Percentiles rank a stretch among this genome's conserved stretches.
These are phyloP conservation scores for Dendropsophus ebraccatus DNA, from an alignment of 2,113 vertebrate species.

Conservation along the genomic window DNA sequence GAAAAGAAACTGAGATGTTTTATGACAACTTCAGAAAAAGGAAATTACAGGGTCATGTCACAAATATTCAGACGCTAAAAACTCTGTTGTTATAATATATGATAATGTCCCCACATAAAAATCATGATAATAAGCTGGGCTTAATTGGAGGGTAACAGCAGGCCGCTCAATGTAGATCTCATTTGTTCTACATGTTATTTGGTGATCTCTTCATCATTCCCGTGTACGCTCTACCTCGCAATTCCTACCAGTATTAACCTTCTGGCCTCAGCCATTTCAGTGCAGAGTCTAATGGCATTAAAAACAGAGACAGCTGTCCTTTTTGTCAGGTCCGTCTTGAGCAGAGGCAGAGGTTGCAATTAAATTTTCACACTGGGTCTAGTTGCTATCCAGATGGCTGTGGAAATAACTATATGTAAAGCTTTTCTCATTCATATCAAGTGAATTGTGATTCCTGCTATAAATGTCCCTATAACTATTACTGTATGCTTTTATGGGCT, in stretches of 20 bases:
- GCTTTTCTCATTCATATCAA: not conserved
- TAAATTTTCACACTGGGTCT: not conserved
- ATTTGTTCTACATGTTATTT: conserved; percentile 29
- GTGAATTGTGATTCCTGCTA: not conserved
- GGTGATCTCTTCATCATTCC: conserved; percentile 30
- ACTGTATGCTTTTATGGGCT: not conserved
- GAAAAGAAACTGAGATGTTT: not conserved
- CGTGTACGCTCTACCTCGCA: conserved; percentile 9
- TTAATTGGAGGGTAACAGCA: conserved; percentile 32
- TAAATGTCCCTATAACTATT: not conserved
- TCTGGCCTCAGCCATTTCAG: conserved; percentile 23
- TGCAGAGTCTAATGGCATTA: conserved; percentile 18
- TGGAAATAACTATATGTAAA: conserved; percentile 1
- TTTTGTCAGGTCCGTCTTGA: conserved; percentile 28
- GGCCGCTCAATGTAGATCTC: conserved; percentile 3
- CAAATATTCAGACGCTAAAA: not conserved
- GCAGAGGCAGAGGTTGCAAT: conserved; percentile 34
- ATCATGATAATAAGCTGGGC: conserved; percentile 8
- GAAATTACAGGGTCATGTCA: not conserved
- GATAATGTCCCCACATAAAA: conserved; percentile 11
- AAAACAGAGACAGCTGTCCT: conserved; percentile 32
- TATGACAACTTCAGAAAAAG: not conserved
- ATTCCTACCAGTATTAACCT: conserved; percentile 40
- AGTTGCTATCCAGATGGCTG: conserved; percentile 4
- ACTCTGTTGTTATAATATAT: conserved; percentile 3